A percentile compares a stretch with the other conserved stretches of the same genome.
Conservation (phyloP, 2,888 invertebrate species). For the Pristionchus mayeri region DNA sequence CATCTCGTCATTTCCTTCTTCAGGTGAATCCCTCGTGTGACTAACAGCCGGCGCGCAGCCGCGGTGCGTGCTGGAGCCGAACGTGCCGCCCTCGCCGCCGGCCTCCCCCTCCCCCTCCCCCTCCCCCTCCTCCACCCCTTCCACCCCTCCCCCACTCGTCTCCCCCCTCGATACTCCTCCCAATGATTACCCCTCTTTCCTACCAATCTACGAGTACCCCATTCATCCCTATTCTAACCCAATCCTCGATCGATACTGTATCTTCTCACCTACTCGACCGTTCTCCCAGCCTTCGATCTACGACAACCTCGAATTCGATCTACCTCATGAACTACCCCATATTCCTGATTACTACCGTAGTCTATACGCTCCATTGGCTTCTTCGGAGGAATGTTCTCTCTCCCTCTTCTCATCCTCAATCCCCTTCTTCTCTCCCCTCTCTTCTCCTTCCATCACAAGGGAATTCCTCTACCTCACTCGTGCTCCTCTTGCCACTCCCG, state of each 20-base stretch:
- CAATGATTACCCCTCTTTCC: background rate
- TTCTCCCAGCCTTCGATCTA: background rate
- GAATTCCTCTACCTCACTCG: background rate
- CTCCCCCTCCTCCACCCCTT: background rate
- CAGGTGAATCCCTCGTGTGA: slow-evolving; percentile 49
- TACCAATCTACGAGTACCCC: background rate
- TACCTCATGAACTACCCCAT: background rate
- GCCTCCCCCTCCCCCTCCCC: slow-evolving; percentile 15
- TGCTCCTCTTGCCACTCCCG: slow-evolving; percentile 35
- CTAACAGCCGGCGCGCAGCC: slow-evolving; percentile 46
- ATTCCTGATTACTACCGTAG: background rate
- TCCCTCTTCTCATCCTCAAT: slow-evolving; percentile 24
- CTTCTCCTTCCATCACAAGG: slow-evolving; percentile 11
- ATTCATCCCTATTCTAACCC: background rate
- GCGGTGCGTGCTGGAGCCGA: slow-evolving; percentile 27
- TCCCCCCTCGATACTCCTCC: background rate
- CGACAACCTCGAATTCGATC: background rate
- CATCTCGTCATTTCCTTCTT: background rate
- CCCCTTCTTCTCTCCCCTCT: slow-evolving; percentile 27
- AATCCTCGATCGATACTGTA: background rate
- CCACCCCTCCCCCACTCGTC: background rate
- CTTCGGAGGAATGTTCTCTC: slow-evolving; percentile 17
- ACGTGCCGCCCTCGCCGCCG: slow-evolving; percentile 15
- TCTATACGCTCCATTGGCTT: background rate
- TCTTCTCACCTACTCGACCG: slow-evolving; percentile 6